Conservation (phyloP, 2,888 invertebrate genomes). For the Odontocolon sp. region DNA sequence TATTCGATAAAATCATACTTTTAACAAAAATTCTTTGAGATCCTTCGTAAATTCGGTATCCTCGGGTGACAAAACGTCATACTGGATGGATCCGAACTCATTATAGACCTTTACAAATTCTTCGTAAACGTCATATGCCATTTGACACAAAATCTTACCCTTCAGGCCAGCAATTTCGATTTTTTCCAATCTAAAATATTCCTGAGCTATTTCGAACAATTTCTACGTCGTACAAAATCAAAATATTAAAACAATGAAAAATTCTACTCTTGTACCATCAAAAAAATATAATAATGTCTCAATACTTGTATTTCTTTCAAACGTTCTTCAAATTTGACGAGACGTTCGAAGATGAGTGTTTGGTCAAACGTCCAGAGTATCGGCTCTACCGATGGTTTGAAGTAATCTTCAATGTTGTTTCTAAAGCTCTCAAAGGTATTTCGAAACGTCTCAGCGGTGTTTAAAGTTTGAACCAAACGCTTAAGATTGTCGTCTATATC, state of each 20-base stretch:
- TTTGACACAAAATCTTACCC: conserved; percentile 84
- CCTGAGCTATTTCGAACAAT: conserved; percentile 89
- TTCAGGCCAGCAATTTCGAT: conserved; percentile 89
- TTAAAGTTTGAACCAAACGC: conserved; percentile 83
- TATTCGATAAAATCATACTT: conserved; percentile 74
- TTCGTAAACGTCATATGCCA: conserved; percentile 80
- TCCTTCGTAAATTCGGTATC: conserved; percentile 86
- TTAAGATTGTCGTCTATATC: conserved; percentile 89
- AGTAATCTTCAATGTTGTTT: conserved; percentile 83
- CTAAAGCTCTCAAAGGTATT: conserved; percentile 83
- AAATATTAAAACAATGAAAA: no score
- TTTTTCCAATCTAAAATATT: conserved; percentile 93
- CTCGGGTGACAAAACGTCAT: conserved; percentile 89
- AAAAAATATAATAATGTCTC: not conserved
- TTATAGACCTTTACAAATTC: conserved; percentile 74
- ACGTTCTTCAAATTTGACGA: conserved; percentile 85
- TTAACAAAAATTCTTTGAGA: conserved; percentile 84
- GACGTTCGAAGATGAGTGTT: conserved; percentile 86
- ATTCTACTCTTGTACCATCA: no score
- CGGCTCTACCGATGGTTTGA: conserved; percentile 83
- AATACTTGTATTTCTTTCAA: conserved; percentile 83
- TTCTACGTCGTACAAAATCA: conserved; percentile 78
- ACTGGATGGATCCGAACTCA: conserved; percentile 81
- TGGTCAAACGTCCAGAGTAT: conserved; percentile 89
- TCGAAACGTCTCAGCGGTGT: conserved; percentile 82